phyloP scores from a whole-genome alignment of 2,797 vertebrate species.

The Rhabdophis nuchalis region DNA sequence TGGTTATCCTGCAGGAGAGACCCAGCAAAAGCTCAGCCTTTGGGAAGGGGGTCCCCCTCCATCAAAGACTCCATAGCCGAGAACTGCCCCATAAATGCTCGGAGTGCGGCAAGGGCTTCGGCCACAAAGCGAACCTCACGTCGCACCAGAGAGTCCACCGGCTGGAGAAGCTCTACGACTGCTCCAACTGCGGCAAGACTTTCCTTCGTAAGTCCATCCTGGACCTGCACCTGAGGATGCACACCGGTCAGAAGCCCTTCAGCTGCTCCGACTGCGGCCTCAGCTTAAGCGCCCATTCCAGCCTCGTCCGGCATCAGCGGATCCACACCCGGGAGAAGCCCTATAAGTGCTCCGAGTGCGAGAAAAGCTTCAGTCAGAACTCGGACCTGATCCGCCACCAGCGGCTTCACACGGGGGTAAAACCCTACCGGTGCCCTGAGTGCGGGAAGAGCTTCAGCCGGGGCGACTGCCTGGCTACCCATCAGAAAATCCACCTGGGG shows the following conservation, averaged over 20 bases:
- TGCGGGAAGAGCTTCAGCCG: background rate
- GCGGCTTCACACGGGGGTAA: constrained; percentile 20
- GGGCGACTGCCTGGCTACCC: background rate
- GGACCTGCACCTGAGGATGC: background rate
- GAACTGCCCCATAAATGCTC: background rate
- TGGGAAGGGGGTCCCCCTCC: background rate
- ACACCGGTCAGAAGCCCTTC: background rate
- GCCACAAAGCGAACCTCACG: background rate
- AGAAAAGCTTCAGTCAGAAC: constrained; percentile 22
- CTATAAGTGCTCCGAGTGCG: constrained; percentile 10
- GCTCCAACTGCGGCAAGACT: background rate
- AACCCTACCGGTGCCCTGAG: background rate
- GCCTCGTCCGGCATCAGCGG: constrained; percentile 10
- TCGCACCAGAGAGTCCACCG: background rate
- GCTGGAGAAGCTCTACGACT: background rate
- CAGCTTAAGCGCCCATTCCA: background rate
- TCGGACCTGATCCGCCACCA: constrained; percentile 23
- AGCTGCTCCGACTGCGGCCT: background rate
- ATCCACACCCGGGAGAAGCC: constrained; percentile 16
- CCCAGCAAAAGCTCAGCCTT: background rate
- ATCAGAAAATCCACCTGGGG: background rate
- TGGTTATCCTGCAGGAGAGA: background rate
- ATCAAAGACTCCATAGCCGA: background rate
- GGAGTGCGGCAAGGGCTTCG: background rate
- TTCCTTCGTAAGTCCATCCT: background rate